Evolutionary conservation across 2,888 invertebrate species (phyloP), one percentile per base, ranked within the genome.

Genomic region (Stenotaenia linearis): DNA sequence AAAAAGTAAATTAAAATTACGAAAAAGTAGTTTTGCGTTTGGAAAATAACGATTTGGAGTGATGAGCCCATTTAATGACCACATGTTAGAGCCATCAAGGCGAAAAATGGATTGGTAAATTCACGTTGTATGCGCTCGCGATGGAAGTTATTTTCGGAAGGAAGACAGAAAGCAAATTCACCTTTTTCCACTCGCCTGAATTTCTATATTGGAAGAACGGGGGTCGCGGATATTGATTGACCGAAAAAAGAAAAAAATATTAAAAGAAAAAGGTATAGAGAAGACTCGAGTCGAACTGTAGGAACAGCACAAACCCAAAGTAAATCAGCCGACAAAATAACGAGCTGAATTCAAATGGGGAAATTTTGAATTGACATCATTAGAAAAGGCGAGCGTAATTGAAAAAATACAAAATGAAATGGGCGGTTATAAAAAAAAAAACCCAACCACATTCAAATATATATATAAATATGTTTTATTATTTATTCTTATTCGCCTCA

Each of bases 111-210:
- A 69, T 69, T 69, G 69, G 69, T 69, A 69, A 69, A 69, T 7
- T 23, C 25, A 28, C 69, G n/a, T 12, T 25, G 69, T 25, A 69
- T 69, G 69, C 69, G 25, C 25, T 69, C 25, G n/a, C 7, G 32
- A 37, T 75, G 32, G 32, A 75, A 37, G 75, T 37, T 75, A 75
- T 75, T 75, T 75, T 75, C 37, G 23, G 35, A 37, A 75, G 21
- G 75, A 35, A 37, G 37, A 75, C 75, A 37, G 75, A 9, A 37
- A 75, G 75, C 75, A 75, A 75, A 75, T 75, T 75, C 75, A 75
- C 75, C 75, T 75, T 75, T 69, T 75, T 75, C 75, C 75, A 75
- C 75, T 75, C 75, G 75, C 37, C 75, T 75, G 75, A 32, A 37
- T 37, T 32, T 75, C 75, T 32, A 32, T 75, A 75, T 75, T 37